phyloP scores from a whole-genome alignment of 2,888 invertebrate species.

The Polydrusus tereticollis region DNA sequence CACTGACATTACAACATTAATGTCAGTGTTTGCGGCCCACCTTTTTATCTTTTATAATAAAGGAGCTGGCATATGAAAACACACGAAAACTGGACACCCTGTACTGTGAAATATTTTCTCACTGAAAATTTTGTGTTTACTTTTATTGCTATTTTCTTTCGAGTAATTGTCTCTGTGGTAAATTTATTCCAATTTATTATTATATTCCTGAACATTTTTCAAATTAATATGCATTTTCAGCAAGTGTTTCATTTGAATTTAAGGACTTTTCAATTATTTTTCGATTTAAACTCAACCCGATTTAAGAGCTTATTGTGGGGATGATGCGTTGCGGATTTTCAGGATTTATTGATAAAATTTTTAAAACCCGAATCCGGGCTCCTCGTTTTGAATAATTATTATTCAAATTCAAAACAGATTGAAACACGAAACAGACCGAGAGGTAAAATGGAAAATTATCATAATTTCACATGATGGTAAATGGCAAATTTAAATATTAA shows the following conservation, averaged over 20 bases:
- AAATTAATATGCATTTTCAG: constrained; percentile 4
- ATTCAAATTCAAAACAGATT: constrained; percentile 29
- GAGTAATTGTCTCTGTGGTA: too few relatives aligned
- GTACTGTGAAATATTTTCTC: too few relatives aligned
- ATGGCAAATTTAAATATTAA: constrained; percentile 20
- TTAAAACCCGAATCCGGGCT: neutral
- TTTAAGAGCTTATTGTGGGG: constrained; percentile 19
- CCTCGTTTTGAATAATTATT: constrained; percentile 28
- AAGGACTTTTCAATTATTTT: constrained; percentile 27
- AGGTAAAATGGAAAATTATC: constrained; percentile 23
- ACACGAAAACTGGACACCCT: too few relatives aligned
- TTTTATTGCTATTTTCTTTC: too few relatives aligned
- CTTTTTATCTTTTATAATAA: too few relatives aligned
- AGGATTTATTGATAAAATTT: constrained; percentile 27
- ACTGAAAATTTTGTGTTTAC: too few relatives aligned
- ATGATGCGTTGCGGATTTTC: constrained; percentile 25
- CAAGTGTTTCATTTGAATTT: constrained; percentile 9
- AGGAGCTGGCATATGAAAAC: too few relatives aligned
- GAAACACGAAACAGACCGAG: constrained; percentile 23
- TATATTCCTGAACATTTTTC: neutral
- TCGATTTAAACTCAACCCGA: constrained; percentile 9
- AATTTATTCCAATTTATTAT: neutral
- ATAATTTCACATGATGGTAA: constrained; percentile 27
- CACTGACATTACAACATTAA: too few relatives aligned
- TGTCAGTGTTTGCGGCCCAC: too few relatives aligned